Evolutionary conservation across 2,888 invertebrate species (phyloP).

Genomic region (Drosophila melanocephala): DNA sequence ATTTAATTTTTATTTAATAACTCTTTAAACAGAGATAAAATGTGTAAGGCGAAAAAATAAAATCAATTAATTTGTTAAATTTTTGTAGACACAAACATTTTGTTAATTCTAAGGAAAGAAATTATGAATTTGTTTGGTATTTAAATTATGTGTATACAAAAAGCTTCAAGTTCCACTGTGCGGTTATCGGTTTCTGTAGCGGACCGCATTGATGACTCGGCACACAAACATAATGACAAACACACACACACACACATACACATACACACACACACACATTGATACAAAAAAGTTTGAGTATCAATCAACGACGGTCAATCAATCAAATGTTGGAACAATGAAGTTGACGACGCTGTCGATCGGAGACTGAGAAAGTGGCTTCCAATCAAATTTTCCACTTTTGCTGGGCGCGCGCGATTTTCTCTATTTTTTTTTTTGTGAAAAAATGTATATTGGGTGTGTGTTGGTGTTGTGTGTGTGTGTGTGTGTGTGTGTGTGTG

Average conservation of each 20-base stretch:
- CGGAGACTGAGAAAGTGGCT: slow-evolving; percentile 8
- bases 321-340: slow-evolving; percentile 61
- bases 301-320: slow-evolving; percentile 72
- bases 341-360: slow-evolving; percentile 35
- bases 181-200: slow-evolving; percentile 46
- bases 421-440: not conserved
- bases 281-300: slow-evolving; percentile 62
- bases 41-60: not conserved
- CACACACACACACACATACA: slow-evolving; percentile 10
- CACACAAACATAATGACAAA: slow-evolving; percentile 33
- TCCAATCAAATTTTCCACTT: slow-evolving; percentile 43
- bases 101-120: not conserved
- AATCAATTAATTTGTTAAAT: not conserved
- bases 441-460: slow-evolving; percentile 7
- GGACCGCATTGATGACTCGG: slow-evolving; percentile 57
- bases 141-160: not conserved
- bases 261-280: slow-evolving; percentile 4
- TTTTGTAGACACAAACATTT: not conserved
- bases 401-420: slow-evolving; percentile 8
- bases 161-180: slow-evolving; percentile 32
- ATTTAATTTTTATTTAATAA: not conserved
- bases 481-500: slow-evolving; percentile 15
- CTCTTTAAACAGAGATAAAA: not conserved
- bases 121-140: not conserved
- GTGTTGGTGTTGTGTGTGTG: slow-evolving; percentile 14